These are phyloP conservation scores for Percopsis omiscomaycus DNA, from an alignment of 2,797 vertebrate species.

Conservation along the genomic window DNA sequence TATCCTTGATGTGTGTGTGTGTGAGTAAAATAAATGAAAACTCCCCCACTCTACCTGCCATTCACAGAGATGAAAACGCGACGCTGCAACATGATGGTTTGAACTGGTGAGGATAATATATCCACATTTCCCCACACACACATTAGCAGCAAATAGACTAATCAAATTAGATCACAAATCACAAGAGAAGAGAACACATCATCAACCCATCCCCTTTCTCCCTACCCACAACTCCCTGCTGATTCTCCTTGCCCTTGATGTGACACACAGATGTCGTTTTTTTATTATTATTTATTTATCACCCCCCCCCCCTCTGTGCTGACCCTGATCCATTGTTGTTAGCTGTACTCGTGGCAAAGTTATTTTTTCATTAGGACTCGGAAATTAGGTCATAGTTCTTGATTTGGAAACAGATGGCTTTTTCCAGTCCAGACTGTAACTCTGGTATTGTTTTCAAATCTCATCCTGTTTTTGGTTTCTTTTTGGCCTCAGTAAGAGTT, in stretches of 20 bases:
- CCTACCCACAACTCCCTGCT: slow-evolving; percentile 43
- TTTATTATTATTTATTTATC: slow-evolving; percentile 12
- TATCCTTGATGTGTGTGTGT: slow-evolving; percentile 48
- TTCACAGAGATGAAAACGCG: slow-evolving; percentile 76
- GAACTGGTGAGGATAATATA: slow-evolving; percentile 76
- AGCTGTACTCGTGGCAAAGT: slow-evolving; percentile 57
- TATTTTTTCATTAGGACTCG: slow-evolving; percentile 57
- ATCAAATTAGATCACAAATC: slow-evolving; percentile 65
- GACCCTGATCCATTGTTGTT: slow-evolving; percentile 67
- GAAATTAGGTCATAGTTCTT: slow-evolving; percentile 62
- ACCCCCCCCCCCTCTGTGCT: slow-evolving; percentile 2
- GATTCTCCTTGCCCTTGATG: slow-evolving; percentile 57
- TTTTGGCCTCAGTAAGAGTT: slow-evolving; percentile 5
- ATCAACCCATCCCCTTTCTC: slow-evolving; percentile 2
- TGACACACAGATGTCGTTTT: slow-evolving; percentile 51
- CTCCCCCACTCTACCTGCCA: slow-evolving; percentile 63
- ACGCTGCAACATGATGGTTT: slow-evolving; percentile 75
- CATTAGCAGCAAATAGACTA: slow-evolving; percentile 58
- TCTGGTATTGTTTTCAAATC: slow-evolving; percentile 46
- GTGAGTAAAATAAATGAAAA: slow-evolving; percentile 62
- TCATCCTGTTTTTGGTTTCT: slow-evolving; percentile 27
- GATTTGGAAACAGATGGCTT: slow-evolving; percentile 55
- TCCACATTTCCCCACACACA: slow-evolving; percentile 61
- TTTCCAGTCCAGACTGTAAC: slow-evolving; percentile 29
- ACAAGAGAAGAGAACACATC: slow-evolving; percentile 47